Base-by-base conservation (phyloP, 2,113 vertebrate species). In the Hucho hucho region DNA sequence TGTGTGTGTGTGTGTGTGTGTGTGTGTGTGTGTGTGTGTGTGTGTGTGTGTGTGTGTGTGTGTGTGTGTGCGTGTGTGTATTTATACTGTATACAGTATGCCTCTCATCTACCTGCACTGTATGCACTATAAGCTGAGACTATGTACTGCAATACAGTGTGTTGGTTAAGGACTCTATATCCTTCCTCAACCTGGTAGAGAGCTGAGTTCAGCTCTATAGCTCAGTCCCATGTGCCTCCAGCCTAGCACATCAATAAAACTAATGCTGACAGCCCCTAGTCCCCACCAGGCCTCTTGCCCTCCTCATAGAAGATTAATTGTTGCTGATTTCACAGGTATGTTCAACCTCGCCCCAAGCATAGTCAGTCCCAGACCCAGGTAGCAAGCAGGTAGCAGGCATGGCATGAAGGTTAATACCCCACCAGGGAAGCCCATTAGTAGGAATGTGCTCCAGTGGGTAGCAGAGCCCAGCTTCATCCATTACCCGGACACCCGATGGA, bases 231-330 rank as follows among this genome's bases (percentile, higher is more conserved):
- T 78, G 68, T 77, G 28, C 32, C 25, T 56, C 18, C 12, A 22
- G 20, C 26, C 24, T 2, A 64, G 24, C 61, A 83, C 78, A 88
- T 90, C 83, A 82, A 84, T 84, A 87, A 84, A 53, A 29, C 20
- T 73, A 3, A 64, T 5, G 77, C 72, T 79, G 87, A 88, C 84
- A 89, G 84, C 64, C 53, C 69, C 69, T 75, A 79, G 77, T 89
- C 83, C 83, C 79, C 82, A 79, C 69, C 59, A 64, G 74, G 77
- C 53, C 70, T 84, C 75, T 46, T 72, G 25, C 74, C 53, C 70
- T 83, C 75, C 69, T 72, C 26, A 58, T 71, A 75, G 64, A 85
- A 78, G 82, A 86, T 78, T 67, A 87, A 80, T 87, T 85, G 76
- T 75, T 76, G 79, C 61, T 69, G 37, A 65, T 75, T 79, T 81